Evolutionary conservation across 2,888 invertebrate species (phyloP).

Genomic region (Tupiocoris notatus): DNA sequence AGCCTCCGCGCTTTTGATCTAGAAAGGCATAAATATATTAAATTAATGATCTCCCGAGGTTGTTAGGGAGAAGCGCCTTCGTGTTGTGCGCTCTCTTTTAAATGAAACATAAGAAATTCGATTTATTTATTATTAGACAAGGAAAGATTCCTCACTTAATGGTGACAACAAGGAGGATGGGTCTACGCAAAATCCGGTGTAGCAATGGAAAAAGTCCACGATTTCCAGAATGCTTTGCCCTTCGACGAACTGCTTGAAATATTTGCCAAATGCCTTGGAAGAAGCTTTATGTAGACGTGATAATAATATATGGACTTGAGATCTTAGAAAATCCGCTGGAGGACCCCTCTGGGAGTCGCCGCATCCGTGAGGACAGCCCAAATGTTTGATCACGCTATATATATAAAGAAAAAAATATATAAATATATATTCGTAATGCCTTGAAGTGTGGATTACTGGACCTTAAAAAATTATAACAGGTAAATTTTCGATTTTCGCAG

Average conservation of each 20-base stretch:
- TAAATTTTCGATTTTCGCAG: too few species aligned
- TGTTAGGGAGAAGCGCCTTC: too few species aligned
- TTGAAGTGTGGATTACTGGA: too few species aligned
- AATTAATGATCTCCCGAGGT: too few species aligned
- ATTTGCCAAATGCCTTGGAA: slow-evolving; percentile 63
- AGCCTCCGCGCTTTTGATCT: slow-evolving; percentile 71
- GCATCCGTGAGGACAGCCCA: slow-evolving; percentile 96
- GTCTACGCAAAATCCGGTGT: slow-evolving; percentile 93
- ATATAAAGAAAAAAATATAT: too few species aligned
- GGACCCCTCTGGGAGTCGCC: slow-evolving; percentile 80
- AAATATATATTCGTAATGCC: too few species aligned
- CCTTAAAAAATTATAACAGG: too few species aligned
- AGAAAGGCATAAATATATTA: too few species aligned
- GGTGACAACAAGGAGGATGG: slow-evolving; percentile 82
- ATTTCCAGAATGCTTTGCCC: slow-evolving; percentile 76
- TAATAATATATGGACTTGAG: slow-evolving; percentile 79
- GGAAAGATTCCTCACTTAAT: slow-evolving; percentile 79
- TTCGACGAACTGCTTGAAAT: slow-evolving; percentile 72
- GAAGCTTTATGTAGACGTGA: slow-evolving; percentile 70
- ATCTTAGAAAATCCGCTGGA: slow-evolving; percentile 85
- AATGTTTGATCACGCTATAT: slow-evolving; percentile 77
- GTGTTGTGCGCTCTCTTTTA: too few species aligned
- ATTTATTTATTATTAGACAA: too few species aligned
- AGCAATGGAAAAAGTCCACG: slow-evolving; percentile 91
- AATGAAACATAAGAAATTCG: too few species aligned